Conservation (phyloP, 2,797 vertebrate species). For the Harpagifer antarcticus region DNA sequence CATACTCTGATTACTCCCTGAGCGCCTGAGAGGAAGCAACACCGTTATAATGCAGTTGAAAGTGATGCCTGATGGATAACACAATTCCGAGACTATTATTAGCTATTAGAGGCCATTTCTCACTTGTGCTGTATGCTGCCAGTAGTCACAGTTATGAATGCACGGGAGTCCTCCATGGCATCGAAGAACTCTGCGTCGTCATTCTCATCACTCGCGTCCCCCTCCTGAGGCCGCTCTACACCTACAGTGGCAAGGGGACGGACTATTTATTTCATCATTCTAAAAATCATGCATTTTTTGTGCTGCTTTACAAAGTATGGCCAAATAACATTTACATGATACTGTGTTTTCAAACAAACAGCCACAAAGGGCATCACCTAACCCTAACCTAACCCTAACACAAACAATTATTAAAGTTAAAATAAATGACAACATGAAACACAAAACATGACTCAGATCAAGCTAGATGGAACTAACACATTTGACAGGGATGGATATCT, state of each 20-base stretch:
- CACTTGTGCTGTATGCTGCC: constrained; percentile 91
- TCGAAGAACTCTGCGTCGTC: constrained; percentile 98
- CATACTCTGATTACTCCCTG: constrained; percentile 85
- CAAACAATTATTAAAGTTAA: neutral
- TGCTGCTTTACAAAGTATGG: neutral
- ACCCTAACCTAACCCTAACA: too few species aligned
- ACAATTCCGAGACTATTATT: neutral
- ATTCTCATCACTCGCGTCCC: constrained; percentile 96
- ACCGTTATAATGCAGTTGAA: constrained; percentile 19
- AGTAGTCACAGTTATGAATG: constrained; percentile 95
- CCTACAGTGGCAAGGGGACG: constrained; percentile 61
- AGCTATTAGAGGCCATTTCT: constrained; percentile 11
- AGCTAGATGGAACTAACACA: too few species aligned
- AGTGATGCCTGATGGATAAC: neutral
- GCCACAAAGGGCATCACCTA: too few species aligned
- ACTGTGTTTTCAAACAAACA: too few species aligned
- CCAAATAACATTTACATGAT: neutral
- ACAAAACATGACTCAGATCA: too few species aligned
- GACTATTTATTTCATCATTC: neutral
- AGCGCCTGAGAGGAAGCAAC: constrained; percentile 79
- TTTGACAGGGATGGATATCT: too few species aligned
- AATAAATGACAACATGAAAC: too few species aligned
- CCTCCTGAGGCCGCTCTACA: constrained; percentile 85
- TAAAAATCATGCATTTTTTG: neutral
- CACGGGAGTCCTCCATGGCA: constrained; percentile 96